Conservation (phyloP, 2,888 invertebrate genomes). For the Orchesella flavescens region DNA sequence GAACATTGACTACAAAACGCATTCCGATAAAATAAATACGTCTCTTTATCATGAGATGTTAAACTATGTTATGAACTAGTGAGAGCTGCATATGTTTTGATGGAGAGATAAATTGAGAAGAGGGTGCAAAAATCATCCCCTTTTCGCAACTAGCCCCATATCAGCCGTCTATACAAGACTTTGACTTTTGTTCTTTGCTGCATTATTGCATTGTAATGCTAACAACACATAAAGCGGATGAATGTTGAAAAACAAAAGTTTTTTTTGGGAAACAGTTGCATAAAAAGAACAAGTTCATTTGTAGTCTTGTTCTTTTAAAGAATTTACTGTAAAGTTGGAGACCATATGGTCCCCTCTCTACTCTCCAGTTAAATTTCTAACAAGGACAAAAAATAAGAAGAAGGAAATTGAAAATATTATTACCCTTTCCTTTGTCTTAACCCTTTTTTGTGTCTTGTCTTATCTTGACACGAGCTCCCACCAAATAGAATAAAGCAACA, state of each 20-base stretch:
- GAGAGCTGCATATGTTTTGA: not conserved
- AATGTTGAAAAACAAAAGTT: conserved; percentile 41
- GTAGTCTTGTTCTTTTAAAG: conserved; percentile 21
- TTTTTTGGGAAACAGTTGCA: conserved; percentile 38
- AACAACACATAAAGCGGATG: not conserved
- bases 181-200: not conserved
- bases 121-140: conserved; percentile 54
- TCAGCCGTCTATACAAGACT: not conserved
- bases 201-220: too few relatives aligned
- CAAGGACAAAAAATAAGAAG: conserved; percentile 26
- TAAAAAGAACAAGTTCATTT: conserved; percentile 27
- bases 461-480: conserved; percentile 18
- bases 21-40: not conserved
- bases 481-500: not conserved
- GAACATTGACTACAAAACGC: not conserved
- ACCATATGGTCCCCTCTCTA: conserved; percentile 58
- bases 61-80: too few relatives aligned
- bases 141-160: conserved; percentile 57
- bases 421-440: conserved; percentile 49
- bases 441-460: too few relatives aligned
- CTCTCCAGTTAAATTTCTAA: conserved; percentile 41
- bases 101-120: not conserved
- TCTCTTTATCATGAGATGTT: not conserved
- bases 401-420: conserved; percentile 19
- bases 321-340: conserved; percentile 50